phyloP scores from a whole-genome alignment of 2,113 vertebrate species.

The Carassius carassius region DNA sequence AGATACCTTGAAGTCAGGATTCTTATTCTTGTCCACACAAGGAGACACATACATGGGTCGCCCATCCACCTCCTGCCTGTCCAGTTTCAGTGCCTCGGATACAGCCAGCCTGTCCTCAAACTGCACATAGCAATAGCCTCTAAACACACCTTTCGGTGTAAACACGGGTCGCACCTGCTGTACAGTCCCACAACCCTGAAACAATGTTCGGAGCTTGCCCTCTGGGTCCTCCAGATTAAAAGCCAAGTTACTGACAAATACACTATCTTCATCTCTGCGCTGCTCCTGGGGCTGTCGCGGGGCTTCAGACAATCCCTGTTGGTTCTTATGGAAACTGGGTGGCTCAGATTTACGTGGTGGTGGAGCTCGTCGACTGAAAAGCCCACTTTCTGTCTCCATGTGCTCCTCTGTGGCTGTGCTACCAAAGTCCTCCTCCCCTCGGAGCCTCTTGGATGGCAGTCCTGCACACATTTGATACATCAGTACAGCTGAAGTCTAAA shows the following conservation, averaged over 20 bases:
- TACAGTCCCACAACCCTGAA: slow-evolving; percentile 85
- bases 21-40: slow-evolving; percentile 93
- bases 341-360: slow-evolving; percentile 58
- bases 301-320: slow-evolving; percentile 55
- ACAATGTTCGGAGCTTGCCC: slow-evolving; percentile 78
- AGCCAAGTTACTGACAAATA: slow-evolving; percentile 94
- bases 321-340: slow-evolving; percentile 70
- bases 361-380: slow-evolving; percentile 69
- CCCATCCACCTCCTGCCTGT: slow-evolving; percentile 83
- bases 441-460: slow-evolving; percentile 80
- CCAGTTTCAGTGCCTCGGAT: slow-evolving; percentile 82
- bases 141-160: slow-evolving; percentile 82
- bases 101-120: slow-evolving; percentile 81
- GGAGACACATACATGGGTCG: slow-evolving; percentile 97
- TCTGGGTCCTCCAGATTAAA: slow-evolving; percentile 86
- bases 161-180: slow-evolving; percentile 82
- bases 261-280: slow-evolving; percentile 81
- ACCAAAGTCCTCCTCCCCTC: slow-evolving; percentile 68
- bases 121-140: slow-evolving; percentile 93
- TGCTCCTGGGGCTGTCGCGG: slow-evolving; percentile 75
- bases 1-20: slow-evolving; percentile 92
- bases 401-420: slow-evolving; percentile 58
- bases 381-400: slow-evolving; percentile 76
- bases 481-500: background rate
- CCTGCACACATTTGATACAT: slow-evolving; percentile 58